These are phyloP conservation scores for Melanostoma mellinum DNA, from an alignment of 2,888 invertebrate species.

Conservation along the genomic window DNA sequence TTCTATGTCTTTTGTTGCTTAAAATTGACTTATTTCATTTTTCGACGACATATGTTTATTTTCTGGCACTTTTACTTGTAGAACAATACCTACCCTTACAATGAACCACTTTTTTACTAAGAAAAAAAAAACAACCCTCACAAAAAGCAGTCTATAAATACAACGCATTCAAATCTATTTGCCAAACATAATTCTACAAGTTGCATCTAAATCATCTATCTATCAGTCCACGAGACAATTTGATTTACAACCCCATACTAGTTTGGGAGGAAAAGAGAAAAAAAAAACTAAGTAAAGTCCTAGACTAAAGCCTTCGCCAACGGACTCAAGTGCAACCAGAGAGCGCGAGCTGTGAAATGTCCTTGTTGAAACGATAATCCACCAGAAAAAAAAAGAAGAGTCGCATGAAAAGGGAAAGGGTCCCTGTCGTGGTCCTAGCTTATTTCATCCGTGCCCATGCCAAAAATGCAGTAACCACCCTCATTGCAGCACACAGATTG, in stretches of 20 bases:
- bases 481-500: constrained; percentile 36
- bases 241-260: constrained; percentile 57
- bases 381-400: constrained; percentile 26
- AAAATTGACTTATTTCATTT: too few species aligned
- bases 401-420: constrained; percentile 63
- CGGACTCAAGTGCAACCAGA: constrained; percentile 54
- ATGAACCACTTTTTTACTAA: too few species aligned
- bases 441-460: constrained; percentile 44
- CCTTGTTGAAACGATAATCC: constrained; percentile 70
- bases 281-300: constrained; percentile 32
- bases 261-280: constrained; percentile 22
- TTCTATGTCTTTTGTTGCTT: too few species aligned
- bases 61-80: too few species aligned
- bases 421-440: constrained; percentile 43
- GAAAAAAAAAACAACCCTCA: too few species aligned
- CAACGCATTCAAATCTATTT: constrained; percentile 27
- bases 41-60: too few species aligned
- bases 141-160: too few species aligned
- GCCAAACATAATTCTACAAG: constrained; percentile 64
- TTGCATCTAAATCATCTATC: constrained; percentile 69
- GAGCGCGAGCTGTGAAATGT: constrained; percentile 57
- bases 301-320: constrained; percentile 50
- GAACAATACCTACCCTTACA: too few species aligned
- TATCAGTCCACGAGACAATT: constrained; percentile 52
- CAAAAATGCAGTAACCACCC: constrained; percentile 64